phyloP scores from a whole-genome alignment of 2,888 invertebrate species.

The Leptopilina myrica region DNA sequence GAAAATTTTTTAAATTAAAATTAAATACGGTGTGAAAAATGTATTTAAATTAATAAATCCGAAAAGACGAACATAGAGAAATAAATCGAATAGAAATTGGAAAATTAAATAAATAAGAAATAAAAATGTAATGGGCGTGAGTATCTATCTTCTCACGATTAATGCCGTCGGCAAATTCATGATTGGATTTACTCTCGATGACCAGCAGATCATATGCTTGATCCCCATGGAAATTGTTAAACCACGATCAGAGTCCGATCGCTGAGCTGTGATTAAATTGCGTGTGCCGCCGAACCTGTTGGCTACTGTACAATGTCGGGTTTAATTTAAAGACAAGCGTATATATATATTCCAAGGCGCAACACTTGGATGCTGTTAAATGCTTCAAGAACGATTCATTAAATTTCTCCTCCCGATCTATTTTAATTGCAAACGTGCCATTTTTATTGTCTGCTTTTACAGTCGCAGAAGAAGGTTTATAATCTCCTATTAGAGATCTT shows the following conservation, averaged over 20 bases:
- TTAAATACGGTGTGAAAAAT: too few relatives aligned
- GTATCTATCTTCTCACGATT: conserved; percentile 39
- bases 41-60: too few relatives aligned
- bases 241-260: conserved; percentile 46
- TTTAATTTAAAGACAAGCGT: conserved; percentile 35
- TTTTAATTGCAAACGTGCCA: too few relatives aligned
- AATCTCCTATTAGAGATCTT: too few relatives aligned
- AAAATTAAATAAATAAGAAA: too few relatives aligned
- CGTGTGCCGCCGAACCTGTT: conserved; percentile 58
- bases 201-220: conserved; percentile 48
- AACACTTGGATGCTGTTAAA: conserved; percentile 18
- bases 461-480: too few relatives aligned
- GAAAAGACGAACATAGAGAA: too few relatives aligned
- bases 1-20: too few relatives aligned
- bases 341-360: neutral
- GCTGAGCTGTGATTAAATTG: conserved; percentile 54
- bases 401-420: neutral
- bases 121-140: neutral
- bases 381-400: conserved; percentile 20
- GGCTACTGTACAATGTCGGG: conserved; percentile 53
- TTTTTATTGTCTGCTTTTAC: too few relatives aligned
- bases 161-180: conserved; percentile 53
- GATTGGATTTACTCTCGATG: conserved; percentile 57
- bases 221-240: conserved; percentile 53
- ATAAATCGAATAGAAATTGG: too few relatives aligned